These are phyloP conservation scores for Atherinomorus stipes DNA, from an alignment of 2,113 vertebrate species.

Conservation along the genomic window DNA sequence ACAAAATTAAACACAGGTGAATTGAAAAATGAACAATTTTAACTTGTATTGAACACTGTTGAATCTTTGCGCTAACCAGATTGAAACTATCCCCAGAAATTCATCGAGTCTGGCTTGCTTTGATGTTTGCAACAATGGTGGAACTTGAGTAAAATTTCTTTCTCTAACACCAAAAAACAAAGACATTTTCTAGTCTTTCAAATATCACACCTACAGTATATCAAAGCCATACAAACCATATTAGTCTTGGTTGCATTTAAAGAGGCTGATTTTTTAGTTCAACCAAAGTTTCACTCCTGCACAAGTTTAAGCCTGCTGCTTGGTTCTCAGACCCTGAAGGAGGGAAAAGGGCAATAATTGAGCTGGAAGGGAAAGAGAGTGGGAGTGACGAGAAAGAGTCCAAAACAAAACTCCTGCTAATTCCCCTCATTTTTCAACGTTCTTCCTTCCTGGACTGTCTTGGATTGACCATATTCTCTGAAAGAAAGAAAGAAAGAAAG, in stretches of 20 bases:
- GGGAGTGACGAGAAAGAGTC: slow-evolving; percentile 90
- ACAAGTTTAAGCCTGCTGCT: slow-evolving; percentile 90
- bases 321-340: slow-evolving; percentile 80
- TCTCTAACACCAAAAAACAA: no score
- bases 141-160: no score
- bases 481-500: not conserved
- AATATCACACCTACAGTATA: no score
- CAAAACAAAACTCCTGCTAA: slow-evolving; percentile 87
- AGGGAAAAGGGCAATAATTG: slow-evolving; percentile 85
- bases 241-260: not conserved
- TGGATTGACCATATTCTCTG: not conserved
- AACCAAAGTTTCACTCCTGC: slow-evolving; percentile 84
- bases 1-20: no score
- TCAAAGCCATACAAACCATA: no score
- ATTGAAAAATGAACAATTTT: no score
- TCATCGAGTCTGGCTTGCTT: no score
- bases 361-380: slow-evolving; percentile 88
- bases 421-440: slow-evolving; percentile 54
- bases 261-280: slow-evolving; percentile 48
- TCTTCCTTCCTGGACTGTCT: slow-evolving; percentile 14
- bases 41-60: no score
- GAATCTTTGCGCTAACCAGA: no score
- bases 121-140: no score
- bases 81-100: no score
- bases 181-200: no score